Evolutionary conservation across 2,113 vertebrate species (phyloP), one percentile per base, ranked within the genome.

Genomic region (Carettochelys insculpta): DNA sequence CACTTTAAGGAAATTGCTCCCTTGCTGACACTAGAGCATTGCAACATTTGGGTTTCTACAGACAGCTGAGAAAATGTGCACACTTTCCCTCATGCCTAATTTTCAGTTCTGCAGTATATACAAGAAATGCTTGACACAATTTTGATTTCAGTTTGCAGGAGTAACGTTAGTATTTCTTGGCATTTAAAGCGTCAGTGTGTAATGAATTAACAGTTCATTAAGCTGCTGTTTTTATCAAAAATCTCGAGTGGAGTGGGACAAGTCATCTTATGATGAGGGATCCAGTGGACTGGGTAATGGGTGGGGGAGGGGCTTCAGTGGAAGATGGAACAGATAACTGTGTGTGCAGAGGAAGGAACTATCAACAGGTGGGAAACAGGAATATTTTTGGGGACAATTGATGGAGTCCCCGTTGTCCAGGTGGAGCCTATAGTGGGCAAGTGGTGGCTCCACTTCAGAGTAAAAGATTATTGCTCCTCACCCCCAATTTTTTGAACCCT

Each of bases 1-100:
- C 53, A 22, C 86, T 90, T 94, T n/a, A 94, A 84, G 85, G 89
- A 86, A 89, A 41, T 90, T 12, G 11, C 47, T 68, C 76, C 65
- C 9, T 7, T n/a, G 34, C n/a, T 68, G n/a, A 68, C 61, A 68
- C 61, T 77, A 29, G 68, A 38, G 25, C 45, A 41, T 73, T 13
- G 71, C 58, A 82, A 34, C 41, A 22, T 41, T 75, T 77, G 71
- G 61, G 47, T 1, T 0, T 84, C 75, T 78, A 91, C 31, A 76
- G 56, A 56, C 93, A 91, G 53, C 77, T 91, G 87, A 77, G 29
- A 85, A 85, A 80, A 68, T 0, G 0, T 1, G 65, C 50, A 80
- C 58, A 0, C 2, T 80, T 89, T 85, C 38, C 29, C 43, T 81
- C 8, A 48, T 43, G 43, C 43, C 12, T 45, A 45, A 5, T 20